Evolutionary conservation across 2,888 invertebrate species (phyloP).

Genomic region (Tipula vernalis): DNA sequence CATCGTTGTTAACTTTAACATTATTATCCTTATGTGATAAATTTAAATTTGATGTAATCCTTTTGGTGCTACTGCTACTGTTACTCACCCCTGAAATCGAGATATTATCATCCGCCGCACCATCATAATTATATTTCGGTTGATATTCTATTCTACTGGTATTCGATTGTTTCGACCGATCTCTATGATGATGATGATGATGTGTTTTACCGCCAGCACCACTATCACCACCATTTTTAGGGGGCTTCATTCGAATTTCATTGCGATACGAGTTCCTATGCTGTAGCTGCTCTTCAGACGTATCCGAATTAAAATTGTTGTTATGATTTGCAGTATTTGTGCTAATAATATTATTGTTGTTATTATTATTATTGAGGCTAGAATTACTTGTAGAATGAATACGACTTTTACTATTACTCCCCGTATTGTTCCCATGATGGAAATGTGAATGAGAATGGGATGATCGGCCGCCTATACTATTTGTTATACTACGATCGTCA

Average conservation of each 20-base stretch:
- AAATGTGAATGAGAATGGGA: background rate
- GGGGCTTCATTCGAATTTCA: slow-evolving; percentile 8
- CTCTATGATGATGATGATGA: background rate
- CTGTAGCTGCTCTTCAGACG: slow-evolving; percentile 5
- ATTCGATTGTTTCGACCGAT: background rate
- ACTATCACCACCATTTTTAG: background rate
- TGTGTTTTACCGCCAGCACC: background rate
- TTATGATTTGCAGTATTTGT: background rate
- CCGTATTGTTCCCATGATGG: background rate
- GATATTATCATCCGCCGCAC: background rate
- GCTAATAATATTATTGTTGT: background rate
- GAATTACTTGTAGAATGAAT: background rate
- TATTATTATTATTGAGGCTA: background rate
- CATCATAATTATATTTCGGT: background rate
- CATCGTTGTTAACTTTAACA: background rate
- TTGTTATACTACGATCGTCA: background rate
- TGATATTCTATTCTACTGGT: background rate
- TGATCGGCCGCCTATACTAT: background rate
- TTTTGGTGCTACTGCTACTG: background rate
- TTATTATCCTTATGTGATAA: background rate
- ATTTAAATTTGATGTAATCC: background rate
- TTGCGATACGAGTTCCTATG: slow-evolving; percentile 4
- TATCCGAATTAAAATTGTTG: slow-evolving; percentile 6
- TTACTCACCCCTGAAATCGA: background rate
- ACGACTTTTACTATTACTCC: background rate